Evolutionary conservation across 2,888 invertebrate genomes (phyloP).

Genomic region (Lochmaea capreae): DNA sequence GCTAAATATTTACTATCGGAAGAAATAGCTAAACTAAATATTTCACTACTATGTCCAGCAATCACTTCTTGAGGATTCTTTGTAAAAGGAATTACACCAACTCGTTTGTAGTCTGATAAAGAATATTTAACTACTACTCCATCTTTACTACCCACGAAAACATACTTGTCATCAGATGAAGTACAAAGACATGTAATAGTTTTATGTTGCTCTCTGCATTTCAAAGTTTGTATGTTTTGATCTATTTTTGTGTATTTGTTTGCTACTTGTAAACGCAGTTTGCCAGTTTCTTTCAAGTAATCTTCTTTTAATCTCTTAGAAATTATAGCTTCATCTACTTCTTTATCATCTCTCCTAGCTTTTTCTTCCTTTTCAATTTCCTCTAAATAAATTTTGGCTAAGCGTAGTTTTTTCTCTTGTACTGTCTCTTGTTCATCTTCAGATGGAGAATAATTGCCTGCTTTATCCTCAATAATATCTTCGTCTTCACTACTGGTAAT

Average conservation of each 20-base stretch:
- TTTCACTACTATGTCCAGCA: slow-evolving; percentile 61
- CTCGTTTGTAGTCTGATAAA: slow-evolving; percentile 72
- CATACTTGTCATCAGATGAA: slow-evolving; percentile 76
- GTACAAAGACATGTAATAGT: slow-evolving; percentile 85
- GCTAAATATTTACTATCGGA: slow-evolving; percentile 86
- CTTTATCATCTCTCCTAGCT: slow-evolving; percentile 74
- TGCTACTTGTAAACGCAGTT: slow-evolving; percentile 81
- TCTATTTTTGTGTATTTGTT: slow-evolving; percentile 68
- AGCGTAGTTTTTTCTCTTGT: slow-evolving; percentile 88
- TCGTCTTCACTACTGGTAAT: slow-evolving; percentile 76
- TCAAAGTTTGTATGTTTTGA: slow-evolving; percentile 67
- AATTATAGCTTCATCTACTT: slow-evolving; percentile 75
- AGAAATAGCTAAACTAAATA: slow-evolving; percentile 79
- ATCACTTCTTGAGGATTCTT: slow-evolving; percentile 52
- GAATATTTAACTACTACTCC: slow-evolving; percentile 88
- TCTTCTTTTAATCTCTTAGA: slow-evolving; percentile 85
- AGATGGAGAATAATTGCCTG: slow-evolving; percentile 63
- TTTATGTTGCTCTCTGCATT: slow-evolving; percentile 82
- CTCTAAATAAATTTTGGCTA: slow-evolving; percentile 90
- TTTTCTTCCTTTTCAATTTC: slow-evolving; percentile 87
- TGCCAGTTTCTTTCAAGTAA: slow-evolving; percentile 87
- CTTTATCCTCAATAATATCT: slow-evolving; percentile 69
- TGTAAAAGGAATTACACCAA: slow-evolving; percentile 69
- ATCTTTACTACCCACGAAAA: slow-evolving; percentile 91
- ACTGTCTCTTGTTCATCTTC: slow-evolving; percentile 83